These are phyloP conservation scores for Cephus rjabovi DNA, from an alignment of 2,888 invertebrate species.

Conservation along the genomic window DNA sequence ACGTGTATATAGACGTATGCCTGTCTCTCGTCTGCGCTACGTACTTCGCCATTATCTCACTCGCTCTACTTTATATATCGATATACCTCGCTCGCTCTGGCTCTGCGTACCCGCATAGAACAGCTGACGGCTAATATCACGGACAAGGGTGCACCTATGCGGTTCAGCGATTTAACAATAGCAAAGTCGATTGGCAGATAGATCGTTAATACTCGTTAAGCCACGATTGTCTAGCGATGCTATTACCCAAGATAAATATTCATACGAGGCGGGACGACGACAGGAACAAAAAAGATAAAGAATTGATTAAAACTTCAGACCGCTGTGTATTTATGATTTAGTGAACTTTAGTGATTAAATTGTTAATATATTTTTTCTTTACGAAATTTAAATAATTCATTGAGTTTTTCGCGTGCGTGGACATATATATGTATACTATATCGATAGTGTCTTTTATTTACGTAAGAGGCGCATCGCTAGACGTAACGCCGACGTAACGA, in stretches of 20 bases:
- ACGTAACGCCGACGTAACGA: too few relatives aligned
- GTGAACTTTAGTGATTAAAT: too few relatives aligned
- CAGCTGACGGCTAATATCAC: not conserved
- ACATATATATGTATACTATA: too few relatives aligned
- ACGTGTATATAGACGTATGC: not conserved
- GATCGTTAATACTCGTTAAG: constrained; percentile 5
- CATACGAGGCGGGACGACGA: not conserved
- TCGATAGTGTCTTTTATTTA: too few relatives aligned
- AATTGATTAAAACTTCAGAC: not conserved
- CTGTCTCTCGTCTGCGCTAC: not conserved
- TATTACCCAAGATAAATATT: not conserved
- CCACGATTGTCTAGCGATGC: not conserved
- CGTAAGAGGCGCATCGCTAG: too few relatives aligned
- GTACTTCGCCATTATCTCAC: not conserved
- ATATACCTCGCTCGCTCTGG: not conserved
- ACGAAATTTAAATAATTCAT: not conserved
- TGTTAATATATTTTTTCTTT: not conserved
- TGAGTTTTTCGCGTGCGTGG: not conserved
- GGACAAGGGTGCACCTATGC: not conserved
- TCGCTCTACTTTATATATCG: not conserved
- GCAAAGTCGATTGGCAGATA: not conserved
- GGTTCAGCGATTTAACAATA: not conserved
- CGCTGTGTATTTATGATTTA: too few relatives aligned
- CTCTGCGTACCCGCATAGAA: not conserved
- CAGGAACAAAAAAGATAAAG: not conserved